Conservation (phyloP, 2,888 invertebrate species). For the Argynnis bischoffii region DNA sequence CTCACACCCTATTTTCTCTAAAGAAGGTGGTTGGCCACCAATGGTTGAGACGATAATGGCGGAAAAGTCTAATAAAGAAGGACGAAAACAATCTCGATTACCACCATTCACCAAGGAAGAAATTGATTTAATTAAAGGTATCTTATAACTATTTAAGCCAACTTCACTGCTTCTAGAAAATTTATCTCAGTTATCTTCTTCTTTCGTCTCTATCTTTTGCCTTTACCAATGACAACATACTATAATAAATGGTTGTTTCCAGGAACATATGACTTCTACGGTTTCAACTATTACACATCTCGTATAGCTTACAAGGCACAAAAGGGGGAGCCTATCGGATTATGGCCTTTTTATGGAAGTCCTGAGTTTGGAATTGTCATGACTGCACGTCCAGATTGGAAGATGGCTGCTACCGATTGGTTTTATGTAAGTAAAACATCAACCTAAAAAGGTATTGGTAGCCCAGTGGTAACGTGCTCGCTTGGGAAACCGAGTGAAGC, state of each 20-base stretch:
- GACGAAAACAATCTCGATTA: slow-evolving; percentile 62
- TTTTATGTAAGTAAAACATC: slow-evolving; percentile 44
- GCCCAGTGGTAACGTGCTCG: too few relatives aligned
- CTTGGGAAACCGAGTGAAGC: too few relatives aligned
- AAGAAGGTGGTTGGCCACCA: slow-evolving; percentile 76
- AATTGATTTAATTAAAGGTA: slow-evolving; percentile 57
- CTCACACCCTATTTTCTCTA: slow-evolving; percentile 66
- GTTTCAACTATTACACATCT: slow-evolving; percentile 84
- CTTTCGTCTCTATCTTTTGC: too few relatives aligned
- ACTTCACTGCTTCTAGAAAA: neutral
- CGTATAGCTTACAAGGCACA: slow-evolving; percentile 51
- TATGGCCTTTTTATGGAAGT: slow-evolving; percentile 27
- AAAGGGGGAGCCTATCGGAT: slow-evolving; percentile 44
- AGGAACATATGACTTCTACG: slow-evolving; percentile 83
- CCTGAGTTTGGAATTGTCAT: slow-evolving; percentile 29
- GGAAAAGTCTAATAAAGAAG: slow-evolving; percentile 62
- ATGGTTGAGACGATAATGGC: slow-evolving; percentile 64
- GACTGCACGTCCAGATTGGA: slow-evolving; percentile 43
- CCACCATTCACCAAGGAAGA: slow-evolving; percentile 63
- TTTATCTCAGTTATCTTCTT: too few relatives aligned
- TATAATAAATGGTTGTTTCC: neutral
- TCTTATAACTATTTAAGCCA: neutral
- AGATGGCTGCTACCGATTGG: slow-evolving; percentile 40
- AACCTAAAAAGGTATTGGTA: too few relatives aligned
- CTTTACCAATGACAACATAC: neutral